Evolutionary conservation across 37 sponge, comb jelly and placozoan species (phyloP), one percentile per base, ranked within the genome.

Genomic region (Chondrilla cf. caribensis): DNA sequence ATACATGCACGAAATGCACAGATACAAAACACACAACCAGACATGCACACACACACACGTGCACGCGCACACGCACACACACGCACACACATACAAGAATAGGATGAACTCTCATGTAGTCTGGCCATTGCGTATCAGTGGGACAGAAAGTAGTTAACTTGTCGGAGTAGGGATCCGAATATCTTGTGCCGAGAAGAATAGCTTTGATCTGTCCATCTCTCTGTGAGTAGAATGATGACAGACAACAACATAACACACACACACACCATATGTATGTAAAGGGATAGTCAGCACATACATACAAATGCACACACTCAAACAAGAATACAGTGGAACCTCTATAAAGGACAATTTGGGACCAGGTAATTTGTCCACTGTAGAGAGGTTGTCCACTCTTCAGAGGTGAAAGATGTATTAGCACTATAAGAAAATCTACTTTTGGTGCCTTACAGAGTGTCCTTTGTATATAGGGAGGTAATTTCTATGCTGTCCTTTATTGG

Each of bases 111-210:
- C 98, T 86, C 92, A 95, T 90, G 88, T 89, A 89, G 0, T 89
- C 51, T 1, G 96, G 98, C 98, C 98, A 98, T 8, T 59, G 68
- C 0, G 59, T 2, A 59, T 98, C 98, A 31, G 96, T 95, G 15
- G 78, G 81, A 28, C 80, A 55, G 73, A 98, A 98, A 25, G 82
- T 58, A 36, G 7, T 78, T 29, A 95, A 81, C 0, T 77, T 38
- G 38, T 78, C 91, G 22, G 89, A 90, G 76, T 86, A 72, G 4
- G 96, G 98, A 87, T 98, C 98, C 6, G 91, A 84, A 41, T 40
- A 47, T 40, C 98, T 81, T 38, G 96, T 95, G 0, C 98, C 98
- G 96, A 98, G 93, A 28, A 93, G 78, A 33, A 93, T 67, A 60
- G 98, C 96, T 66, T 88, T 93, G 24, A 98, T 58, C 19, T 85